phyloP scores from a whole-genome alignment of 2,113 vertebrate species.

The Catharus fuscescens region DNA sequence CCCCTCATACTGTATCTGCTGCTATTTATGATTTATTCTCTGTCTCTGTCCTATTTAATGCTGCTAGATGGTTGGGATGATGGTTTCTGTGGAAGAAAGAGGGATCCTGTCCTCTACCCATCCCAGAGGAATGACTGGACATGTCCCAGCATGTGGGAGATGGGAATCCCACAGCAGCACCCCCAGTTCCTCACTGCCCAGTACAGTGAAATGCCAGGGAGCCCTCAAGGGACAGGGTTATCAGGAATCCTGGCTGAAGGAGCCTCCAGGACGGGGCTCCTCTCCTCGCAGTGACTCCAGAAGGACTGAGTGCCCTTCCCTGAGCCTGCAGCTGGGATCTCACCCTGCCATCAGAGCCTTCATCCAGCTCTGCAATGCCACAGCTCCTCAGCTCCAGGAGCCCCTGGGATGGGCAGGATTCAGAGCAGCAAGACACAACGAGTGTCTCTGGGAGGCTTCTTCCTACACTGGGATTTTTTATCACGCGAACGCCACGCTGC shows the following conservation, averaged over 20 bases:
- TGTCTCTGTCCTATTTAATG: not conserved
- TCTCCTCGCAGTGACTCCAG: not conserved
- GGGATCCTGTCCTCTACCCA: not conserved
- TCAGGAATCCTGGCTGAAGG: not conserved
- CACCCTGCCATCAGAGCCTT: rapidly evolving
- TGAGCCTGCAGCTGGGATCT: not conserved
- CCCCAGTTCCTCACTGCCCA: not conserved
- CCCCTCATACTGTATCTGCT: not conserved
- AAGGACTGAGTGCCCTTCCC: not conserved
- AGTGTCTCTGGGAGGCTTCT: not conserved
- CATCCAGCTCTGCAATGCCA: not conserved
- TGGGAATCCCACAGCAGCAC: not conserved
- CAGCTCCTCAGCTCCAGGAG: not conserved
- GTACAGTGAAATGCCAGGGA: not conserved
- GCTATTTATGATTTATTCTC: slow-evolving; percentile 39
- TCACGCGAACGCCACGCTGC: not conserved
- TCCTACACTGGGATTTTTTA: slow-evolving; percentile 10
- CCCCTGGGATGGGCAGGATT: not conserved
- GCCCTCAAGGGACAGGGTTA: not conserved
- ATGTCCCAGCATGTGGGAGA: not conserved
- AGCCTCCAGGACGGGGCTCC: not conserved
- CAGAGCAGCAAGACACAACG: not conserved
- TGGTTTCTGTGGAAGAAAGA: not conserved
- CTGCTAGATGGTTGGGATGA: not conserved
- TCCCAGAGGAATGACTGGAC: not conserved